Conservation (phyloP, 2,797 vertebrate genomes). For the Clamator glandarius region DNA sequence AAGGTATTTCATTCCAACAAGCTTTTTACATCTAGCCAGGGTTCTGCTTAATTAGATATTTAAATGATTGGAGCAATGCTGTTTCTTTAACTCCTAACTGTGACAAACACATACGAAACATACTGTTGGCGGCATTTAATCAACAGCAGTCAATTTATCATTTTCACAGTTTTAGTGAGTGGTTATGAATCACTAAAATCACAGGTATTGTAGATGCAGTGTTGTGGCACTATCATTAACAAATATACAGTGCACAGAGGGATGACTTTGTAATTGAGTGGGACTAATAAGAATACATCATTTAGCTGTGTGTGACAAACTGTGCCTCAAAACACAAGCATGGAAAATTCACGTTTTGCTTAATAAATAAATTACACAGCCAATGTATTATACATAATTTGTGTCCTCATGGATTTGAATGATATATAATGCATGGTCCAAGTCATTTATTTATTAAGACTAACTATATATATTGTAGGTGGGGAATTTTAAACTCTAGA, state of each 20-base stretch:
- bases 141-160: slow-evolving; percentile 84
- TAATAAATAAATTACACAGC: slow-evolving; percentile 98
- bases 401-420: slow-evolving; percentile 91
- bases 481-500: slow-evolving; percentile 75
- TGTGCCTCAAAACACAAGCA: slow-evolving; percentile 86
- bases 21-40: slow-evolving; percentile 39
- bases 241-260: slow-evolving; percentile 81
- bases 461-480: slow-evolving; percentile 86
- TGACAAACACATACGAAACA: slow-evolving; percentile 74
- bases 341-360: slow-evolving; percentile 93
- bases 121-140: slow-evolving; percentile 84
- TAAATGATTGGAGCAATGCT: slow-evolving; percentile 78
- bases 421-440: slow-evolving; percentile 94
- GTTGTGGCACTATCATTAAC: slow-evolving; percentile 82
- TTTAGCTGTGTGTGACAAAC: slow-evolving; percentile 85
- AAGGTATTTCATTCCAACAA: slow-evolving; percentile 21
- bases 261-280: slow-evolving; percentile 87
- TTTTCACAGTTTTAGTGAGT: slow-evolving; percentile 83
- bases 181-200: slow-evolving; percentile 86
- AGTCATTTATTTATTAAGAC: slow-evolving; percentile 97
- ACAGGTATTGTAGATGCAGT: slow-evolving; percentile 82
- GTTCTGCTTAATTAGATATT: slow-evolving; percentile 81
- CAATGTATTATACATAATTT: slow-evolving; percentile 93
- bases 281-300: slow-evolving; percentile 89
- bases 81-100: slow-evolving; percentile 81